Evolutionary conservation across 1,140 invertebrate genomes (phyloP).

Genomic region (Maniola jurtina): DNA sequence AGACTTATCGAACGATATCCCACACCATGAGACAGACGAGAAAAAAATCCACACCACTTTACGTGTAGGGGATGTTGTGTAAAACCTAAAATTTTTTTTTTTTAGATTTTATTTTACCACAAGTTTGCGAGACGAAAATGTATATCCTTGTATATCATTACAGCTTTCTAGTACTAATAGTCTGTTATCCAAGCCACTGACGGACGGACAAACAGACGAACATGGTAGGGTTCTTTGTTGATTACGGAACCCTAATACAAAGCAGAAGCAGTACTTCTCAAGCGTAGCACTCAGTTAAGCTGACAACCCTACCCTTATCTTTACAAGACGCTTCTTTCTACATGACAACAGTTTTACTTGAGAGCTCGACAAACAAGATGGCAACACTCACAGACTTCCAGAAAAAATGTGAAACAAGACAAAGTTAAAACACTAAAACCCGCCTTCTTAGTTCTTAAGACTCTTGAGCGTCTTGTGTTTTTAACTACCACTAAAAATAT

Average conservation of each 20-base stretch:
- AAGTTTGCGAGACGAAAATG: too few relatives aligned
- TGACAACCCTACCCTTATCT: conserved; percentile 20
- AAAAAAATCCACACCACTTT: too few relatives aligned
- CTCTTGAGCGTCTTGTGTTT: not conserved
- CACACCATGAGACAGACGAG: too few relatives aligned
- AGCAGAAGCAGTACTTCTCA: not conserved
- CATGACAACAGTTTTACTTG: conserved; percentile 26
- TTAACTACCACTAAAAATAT: not conserved
- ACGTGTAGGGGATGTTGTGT: too few relatives aligned
- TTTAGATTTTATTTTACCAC: too few relatives aligned
- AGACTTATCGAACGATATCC: too few relatives aligned
- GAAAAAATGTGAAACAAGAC: conserved; percentile 22
- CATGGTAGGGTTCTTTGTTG: too few relatives aligned
- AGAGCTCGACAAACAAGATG: conserved; percentile 32
- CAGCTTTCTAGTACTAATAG: too few relatives aligned
- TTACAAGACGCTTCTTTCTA: conserved; percentile 19
- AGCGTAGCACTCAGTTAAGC: conserved; percentile 12
- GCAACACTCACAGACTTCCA: conserved; percentile 25
- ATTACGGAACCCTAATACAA: not conserved
- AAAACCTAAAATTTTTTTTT: too few relatives aligned
- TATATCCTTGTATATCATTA: too few relatives aligned
- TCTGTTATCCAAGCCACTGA: too few relatives aligned
- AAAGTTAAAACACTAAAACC: not conserved
- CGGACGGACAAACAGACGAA: too few relatives aligned
- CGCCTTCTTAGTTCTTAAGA: not conserved